Evolutionary conservation across 2,888 invertebrate species (phyloP), one percentile per base, ranked within the genome.

Genomic region (Acleris emargana): DNA sequence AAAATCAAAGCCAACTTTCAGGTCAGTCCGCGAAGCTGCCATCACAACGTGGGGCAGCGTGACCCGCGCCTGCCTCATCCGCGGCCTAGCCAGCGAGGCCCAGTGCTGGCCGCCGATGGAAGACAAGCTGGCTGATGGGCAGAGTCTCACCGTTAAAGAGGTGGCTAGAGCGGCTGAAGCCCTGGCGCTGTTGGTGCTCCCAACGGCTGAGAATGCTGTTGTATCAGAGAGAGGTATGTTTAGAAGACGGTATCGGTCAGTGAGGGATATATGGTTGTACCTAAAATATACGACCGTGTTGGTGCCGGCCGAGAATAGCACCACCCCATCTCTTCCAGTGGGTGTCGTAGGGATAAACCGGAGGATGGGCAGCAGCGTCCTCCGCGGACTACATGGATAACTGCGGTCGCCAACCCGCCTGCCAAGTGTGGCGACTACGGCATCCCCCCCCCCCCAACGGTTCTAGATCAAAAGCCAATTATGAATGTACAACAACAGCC

Each of bases 1-100:
- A 13, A 49, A n/a, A 4, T 28, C 28, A 13, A 16, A 20, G 38
- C n/a, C 18, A 22, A 3, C 18, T 52, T 63, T 16, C 64, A 90
- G 89, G 1, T 80, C 85, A 1, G 91, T 91, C 3, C 87, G 91
- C 2, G 90, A 91, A 72, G 82, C 82, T 28, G 89, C 86, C 0
- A 80, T 91, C 38, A 79, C 84, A 0, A 76, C 87, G 1, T 91
- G 91, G 91, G 90, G 90, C 58, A 78, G 79, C 13, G 77, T 85
- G 42, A 84, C 89, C 0, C 79, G 89, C 1, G 74, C 82, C 2
- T 84, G 87, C 66, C 71, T 83, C 20, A 76, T 77, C 28, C 82
- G 85, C 1, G 75, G 72, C 1, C 62, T 81, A 16, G 70, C 69
- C 5, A 80, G 83, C 71, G 70, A 68, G 50, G 68, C 64, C 17